Base-by-base conservation (phyloP, 2,113 vertebrate species). In the Rhizomys pruinosus region DNA sequence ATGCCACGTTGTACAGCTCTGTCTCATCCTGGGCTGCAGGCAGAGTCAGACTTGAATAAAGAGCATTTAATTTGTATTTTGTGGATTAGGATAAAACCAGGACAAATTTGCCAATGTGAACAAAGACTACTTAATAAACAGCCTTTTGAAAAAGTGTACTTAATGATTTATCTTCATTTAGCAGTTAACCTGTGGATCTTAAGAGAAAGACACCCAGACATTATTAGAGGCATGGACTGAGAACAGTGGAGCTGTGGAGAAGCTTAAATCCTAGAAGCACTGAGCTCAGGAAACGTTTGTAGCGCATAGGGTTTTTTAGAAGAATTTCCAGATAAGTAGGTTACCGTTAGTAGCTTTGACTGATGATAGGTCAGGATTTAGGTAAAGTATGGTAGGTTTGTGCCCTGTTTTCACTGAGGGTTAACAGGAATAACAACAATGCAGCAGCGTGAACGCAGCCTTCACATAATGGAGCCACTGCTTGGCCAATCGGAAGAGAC, bases 241-340 rank as follows among this genome's bases (percentile, higher is more conserved):
- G 79, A 92, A 64, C 25, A 76, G 20, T 34, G 11, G 55, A 80
- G 15, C 32, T n/a, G 29, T 57, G 52, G 90, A 37, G 34, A 78
- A 84, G 44, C 68, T 37, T 85, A 93, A 68, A 55, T 69, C 20
- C 37, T 44, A 44, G 84, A 64, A 95, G 34, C 4, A 22, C 39
- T 47, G n/a, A 89, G 22, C 88, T 95, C 11, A 90, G 61, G 42
- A 93, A 77, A n/a, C 74, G 34, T 25, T 63, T 87, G 17, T 87
- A 32, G 15, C 13, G 5, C 4, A 16, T 52, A 17, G 11, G 47
- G 80, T 37, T 87, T 59, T 87, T 93, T 74, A 68, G 82, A 63
- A 91, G 39, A 88, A 39, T 86, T 76, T 85, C 89, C 73, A 82
- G 57, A 92, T 63, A 91, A 39, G 78, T 92, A 72, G 86, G 39